Conservation (phyloP, 2,797 vertebrate species). For the Zalophus californianus region DNA sequence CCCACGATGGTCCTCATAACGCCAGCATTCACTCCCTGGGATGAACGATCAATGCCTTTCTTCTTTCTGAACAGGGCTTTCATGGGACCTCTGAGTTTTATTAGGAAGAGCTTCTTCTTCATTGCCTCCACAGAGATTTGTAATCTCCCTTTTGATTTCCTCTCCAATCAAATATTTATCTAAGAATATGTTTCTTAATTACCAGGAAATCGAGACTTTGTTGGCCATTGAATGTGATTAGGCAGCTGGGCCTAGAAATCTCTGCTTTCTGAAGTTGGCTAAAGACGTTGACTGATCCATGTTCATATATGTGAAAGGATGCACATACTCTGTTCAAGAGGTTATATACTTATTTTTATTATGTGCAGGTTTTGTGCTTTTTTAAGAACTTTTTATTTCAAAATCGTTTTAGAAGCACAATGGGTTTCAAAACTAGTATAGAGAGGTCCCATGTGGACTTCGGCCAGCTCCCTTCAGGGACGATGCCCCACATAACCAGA, state of each 20-base stretch:
- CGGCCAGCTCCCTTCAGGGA: background rate
- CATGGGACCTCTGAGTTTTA: background rate
- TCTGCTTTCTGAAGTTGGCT: background rate
- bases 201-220: background rate
- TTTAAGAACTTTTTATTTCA: background rate
- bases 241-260: background rate
- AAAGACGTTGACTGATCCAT: background rate
- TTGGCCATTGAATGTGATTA: background rate
- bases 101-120: background rate
- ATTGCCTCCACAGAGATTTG: background rate
- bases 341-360: background rate
- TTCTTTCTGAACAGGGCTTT: background rate
- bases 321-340: background rate
- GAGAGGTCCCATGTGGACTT: background rate
- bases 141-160: background rate
- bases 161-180: background rate
- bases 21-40: background rate
- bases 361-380: background rate
- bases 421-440: background rate
- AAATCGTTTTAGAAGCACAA: background rate
- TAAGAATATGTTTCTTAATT: background rate
- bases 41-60: background rate
- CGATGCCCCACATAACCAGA: background rate
- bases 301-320: background rate
- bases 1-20: rapidly evolving